A percentile compares a stretch with the other conserved stretches of the same genome.
Conservation (phyloP, 2,797 vertebrate species). For the Notamacropus eugenii region DNA sequence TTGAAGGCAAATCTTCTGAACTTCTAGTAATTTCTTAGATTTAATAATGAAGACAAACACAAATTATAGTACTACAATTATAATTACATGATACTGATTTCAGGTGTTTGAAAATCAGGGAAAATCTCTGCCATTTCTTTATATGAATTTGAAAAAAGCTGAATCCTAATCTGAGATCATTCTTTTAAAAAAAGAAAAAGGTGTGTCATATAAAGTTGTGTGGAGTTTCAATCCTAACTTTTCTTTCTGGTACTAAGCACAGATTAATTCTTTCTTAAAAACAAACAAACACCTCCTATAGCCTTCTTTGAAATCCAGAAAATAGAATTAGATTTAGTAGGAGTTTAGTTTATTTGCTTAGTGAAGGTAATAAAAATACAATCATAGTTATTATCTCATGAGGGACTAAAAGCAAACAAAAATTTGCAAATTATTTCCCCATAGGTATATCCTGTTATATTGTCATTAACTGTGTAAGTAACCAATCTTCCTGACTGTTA, state of each 20-base stretch:
- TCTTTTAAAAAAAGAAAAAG: not conserved
- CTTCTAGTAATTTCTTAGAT: slow-evolving; percentile 43
- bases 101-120: not conserved
- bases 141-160: not conserved
- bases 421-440: slow-evolving; percentile 44
- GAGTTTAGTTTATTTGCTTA: slow-evolving; percentile 65
- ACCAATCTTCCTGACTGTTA: not conserved
- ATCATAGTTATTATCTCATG: slow-evolving; percentile 41
- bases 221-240: not conserved
- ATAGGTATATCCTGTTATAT: slow-evolving; percentile 39
- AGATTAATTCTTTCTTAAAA: not conserved
- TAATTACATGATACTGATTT: not conserved
- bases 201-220: not conserved
- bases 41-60: slow-evolving; percentile 7
- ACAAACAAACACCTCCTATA: not conserved
- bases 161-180: not conserved
- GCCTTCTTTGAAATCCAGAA: slow-evolving; percentile 21
- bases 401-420: slow-evolving; percentile 7
- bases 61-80: not conserved
- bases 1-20: slow-evolving; percentile 60
- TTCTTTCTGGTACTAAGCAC: not conserved
- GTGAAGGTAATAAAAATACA: slow-evolving; percentile 62
- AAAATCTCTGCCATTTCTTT: not conserved
- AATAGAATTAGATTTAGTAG: slow-evolving; percentile 18
- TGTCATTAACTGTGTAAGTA: slow-evolving; percentile 48